Evolutionary conservation across 2,113 vertebrate genomes (phyloP), one percentile per base, ranked within the genome.

Genomic region (Pachyramphus minor): DNA sequence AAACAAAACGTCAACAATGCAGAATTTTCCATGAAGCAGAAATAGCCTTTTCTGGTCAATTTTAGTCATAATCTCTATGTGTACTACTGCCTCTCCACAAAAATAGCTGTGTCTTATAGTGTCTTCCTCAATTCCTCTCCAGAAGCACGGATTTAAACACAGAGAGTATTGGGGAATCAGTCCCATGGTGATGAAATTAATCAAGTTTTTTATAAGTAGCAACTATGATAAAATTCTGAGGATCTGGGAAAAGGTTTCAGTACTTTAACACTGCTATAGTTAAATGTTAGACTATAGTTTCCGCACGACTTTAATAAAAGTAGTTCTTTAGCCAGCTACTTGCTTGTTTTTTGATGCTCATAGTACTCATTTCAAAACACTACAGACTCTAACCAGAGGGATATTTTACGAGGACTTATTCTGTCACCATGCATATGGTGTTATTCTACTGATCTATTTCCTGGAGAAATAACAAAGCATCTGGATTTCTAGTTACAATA

Each of bases 401-500:
- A n/a, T 67, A 39, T 69, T 96, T 89, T 62, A 77, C 59, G 90
- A 92, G 81, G 87, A 92, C 72, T 87, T 71, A 53, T 39, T 64
- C 58, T 69, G 53, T 89, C 78, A 80, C 56, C 55, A 63, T 49
- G 28, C 68, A 93, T 44, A 75, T 52, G 72, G 72, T 90, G 31
- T 80, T 84, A 86, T 74, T 93, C 66, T 62, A 50, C 68, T 75
- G 44, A 78, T 83, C 68, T 52, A 21, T 14, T 77, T 85, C 49
- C 82, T 56, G 53, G 52, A 91, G 92, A 84, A 95, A 82, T 35
- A 64, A 76, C 67, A 90, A 86, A 92, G 49, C 75, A 94, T 66
- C 66, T 82, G 50, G 53, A 80, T 89, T 94, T 92, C 68, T 62
- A 68, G 52, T 77, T 59, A 89, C n/a, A 59, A 28, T 16, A 35